phyloP scores from a whole-genome alignment of 1,140 invertebrate genomes.

The Leucophenga varia region DNA sequence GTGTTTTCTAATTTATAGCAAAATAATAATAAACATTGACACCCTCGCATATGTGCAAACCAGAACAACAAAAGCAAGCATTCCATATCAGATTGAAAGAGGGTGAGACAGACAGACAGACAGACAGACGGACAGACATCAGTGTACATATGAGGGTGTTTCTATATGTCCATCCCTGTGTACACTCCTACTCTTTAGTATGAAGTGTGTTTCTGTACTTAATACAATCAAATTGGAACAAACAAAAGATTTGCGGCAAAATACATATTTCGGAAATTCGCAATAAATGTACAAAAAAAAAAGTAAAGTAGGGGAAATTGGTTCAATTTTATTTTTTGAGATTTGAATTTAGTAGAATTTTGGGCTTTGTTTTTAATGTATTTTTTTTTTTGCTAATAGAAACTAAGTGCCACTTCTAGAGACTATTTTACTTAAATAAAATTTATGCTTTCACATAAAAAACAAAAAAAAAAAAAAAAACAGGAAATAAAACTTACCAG shows the following conservation, averaged over 20 bases:
- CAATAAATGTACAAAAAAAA: too few relatives aligned
- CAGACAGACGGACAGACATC: background rate
- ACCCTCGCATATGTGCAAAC: slow-evolving; percentile 1
- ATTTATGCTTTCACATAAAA: slow-evolving; percentile 50
- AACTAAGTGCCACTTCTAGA: too few relatives aligned
- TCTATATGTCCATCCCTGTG: background rate
- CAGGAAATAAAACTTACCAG: too few relatives aligned
- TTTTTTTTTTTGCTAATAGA: too few relatives aligned
- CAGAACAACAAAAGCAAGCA: background rate
- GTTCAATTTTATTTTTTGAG: too few relatives aligned
- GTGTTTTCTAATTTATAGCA: slow-evolving; percentile 1
- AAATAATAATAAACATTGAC: slow-evolving; percentile 4
- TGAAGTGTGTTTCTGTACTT: background rate
- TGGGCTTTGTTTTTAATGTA: too few relatives aligned
- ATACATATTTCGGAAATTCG: too few relatives aligned
- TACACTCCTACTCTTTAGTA: background rate
- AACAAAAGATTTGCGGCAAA: background rate
- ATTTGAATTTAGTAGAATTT: too few relatives aligned
- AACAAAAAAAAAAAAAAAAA: too few relatives aligned
- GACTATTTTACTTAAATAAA: too few relatives aligned
- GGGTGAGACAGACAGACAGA: background rate
- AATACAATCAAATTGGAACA: too few relatives aligned
- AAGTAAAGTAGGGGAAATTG: too few relatives aligned
- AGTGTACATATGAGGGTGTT: background rate
- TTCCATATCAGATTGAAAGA: background rate